Percentiles rank a stretch among this genome's conserved stretches.
Evolutionary conservation across 2,113 vertebrate genomes (phyloP).

Genomic region (Myxocyprinus asiaticus): DNA sequence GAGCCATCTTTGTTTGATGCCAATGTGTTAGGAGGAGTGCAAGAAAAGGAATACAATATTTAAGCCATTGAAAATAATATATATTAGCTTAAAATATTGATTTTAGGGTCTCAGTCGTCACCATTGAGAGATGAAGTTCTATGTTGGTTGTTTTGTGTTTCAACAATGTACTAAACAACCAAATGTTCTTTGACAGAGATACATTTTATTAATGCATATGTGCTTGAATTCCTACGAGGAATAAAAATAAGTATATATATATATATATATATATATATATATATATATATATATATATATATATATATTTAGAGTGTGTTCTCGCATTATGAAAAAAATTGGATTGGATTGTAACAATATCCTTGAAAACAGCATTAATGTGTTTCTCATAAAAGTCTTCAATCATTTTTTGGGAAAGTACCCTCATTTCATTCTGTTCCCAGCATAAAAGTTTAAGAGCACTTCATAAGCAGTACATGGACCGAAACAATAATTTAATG

Average conservation of each 20-base stretch:
- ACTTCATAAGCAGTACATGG: neutral
- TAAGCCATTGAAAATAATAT: conserved; percentile 47
- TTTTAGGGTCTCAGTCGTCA: conserved; percentile 55
- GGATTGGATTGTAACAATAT: conserved; percentile 6
- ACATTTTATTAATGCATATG: conserved; percentile 63
- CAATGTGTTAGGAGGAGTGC: conserved; percentile 27
- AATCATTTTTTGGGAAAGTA: neutral
- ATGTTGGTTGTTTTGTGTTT: conserved; percentile 55
- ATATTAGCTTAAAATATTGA: conserved; percentile 58
- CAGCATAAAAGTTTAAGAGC: conserved; percentile 14
- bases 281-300: no score
- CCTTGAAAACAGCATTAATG: conserved; percentile 49
- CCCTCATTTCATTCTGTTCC: neutral
- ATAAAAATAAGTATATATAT: conserved; percentile 3
- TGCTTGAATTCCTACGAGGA: conserved; percentile 57
- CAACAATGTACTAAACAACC: conserved; percentile 53
- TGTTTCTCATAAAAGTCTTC: neutral
- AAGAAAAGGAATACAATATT: conserved; percentile 54
- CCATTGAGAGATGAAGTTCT: conserved; percentile 41
- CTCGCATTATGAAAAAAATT: conserved; percentile 52
- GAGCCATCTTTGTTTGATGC: conserved; percentile 15
- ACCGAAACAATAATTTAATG: neutral
- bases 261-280: no score
- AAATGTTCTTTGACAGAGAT: conserved; percentile 63
- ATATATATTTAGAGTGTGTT: conserved; percentile 43